phyloP scores from a whole-genome alignment of 2,888 invertebrate species.

The Arge pagana region DNA sequence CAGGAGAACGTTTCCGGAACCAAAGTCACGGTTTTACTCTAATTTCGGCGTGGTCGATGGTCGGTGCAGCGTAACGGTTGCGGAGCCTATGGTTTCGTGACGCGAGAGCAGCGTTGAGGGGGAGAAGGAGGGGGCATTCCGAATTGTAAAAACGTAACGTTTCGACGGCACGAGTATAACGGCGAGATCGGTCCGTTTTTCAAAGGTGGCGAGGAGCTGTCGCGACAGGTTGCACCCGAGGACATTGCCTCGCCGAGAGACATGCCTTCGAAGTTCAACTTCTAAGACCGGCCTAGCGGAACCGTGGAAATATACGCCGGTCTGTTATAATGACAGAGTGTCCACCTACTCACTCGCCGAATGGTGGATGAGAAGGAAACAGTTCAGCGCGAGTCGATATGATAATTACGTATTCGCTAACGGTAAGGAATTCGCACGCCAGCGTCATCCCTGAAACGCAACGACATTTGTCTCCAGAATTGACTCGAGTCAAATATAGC shows the following conservation, averaged over 20 bases:
- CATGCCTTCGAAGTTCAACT: background rate
- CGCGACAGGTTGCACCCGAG: constrained; percentile 21
- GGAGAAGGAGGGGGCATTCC: too few species aligned
- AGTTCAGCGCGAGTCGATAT: constrained; percentile 13
- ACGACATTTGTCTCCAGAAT: background rate
- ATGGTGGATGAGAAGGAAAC: constrained; percentile 17
- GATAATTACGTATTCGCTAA: constrained; percentile 12
- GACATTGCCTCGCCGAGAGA: background rate
- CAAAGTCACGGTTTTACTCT: too few species aligned
- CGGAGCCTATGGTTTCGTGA: too few species aligned
- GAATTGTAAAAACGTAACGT: too few species aligned
- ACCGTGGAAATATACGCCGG: constrained; percentile 56
- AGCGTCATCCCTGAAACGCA: background rate
- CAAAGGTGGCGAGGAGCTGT: constrained; percentile 11
- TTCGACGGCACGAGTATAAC: too few species aligned
- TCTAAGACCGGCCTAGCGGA: constrained; percentile 38
- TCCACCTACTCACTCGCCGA: constrained; percentile 17
- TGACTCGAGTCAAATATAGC: background rate
- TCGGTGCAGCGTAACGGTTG: too few species aligned
- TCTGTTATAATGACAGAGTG: constrained; percentile 53
- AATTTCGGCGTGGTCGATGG: too few species aligned
- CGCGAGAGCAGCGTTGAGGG: too few species aligned
- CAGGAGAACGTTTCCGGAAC: too few species aligned
- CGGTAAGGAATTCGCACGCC: background rate
- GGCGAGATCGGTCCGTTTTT: background rate